Base-by-base conservation (phyloP, 2,113 vertebrate species). In the Platanista minor region DNA sequence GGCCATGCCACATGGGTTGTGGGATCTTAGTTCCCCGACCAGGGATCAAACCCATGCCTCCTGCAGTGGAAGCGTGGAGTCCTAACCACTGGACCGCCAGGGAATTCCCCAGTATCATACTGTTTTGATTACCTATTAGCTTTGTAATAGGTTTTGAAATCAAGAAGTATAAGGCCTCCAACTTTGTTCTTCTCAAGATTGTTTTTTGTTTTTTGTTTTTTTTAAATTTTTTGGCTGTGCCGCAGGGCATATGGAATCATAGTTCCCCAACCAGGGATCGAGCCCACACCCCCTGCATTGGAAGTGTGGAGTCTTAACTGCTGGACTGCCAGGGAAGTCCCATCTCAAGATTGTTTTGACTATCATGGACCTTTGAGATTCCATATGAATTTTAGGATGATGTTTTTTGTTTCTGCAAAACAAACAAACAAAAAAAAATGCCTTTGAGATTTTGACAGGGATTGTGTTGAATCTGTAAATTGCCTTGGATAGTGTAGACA, bases 121-220 rank as follows among this genome's bases (percentile, higher is more conserved):
- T 87, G 36, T 81, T 85, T 84, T 59, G 18, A 77, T 77, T 59
- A 14, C 46, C 46, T 52, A 17, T 12, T 75, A 64, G 59, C 69
- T 90, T 74, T 78, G 61, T 90, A 59, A 67, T 95, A 59, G 43
- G 20, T 91, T 91, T 95, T 78, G 71, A 85, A 91, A 57, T 90
- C 41, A 75, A 61, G 25, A 84, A 67, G 39, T 61, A 18, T 67
- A 69, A 83, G 61, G 23, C 33, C 20, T 90, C 71, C 7, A 91
- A 3, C 72, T 84, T 77, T 85, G 39, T 85, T 75, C 6, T 84
- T 90, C 80, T 90, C 27, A 59, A 78, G 49, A 85, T 78, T 69
- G 49, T 17, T 52, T 52, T 52, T 52, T 69, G 49, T 52, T 52
- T 52, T 43, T 43, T 43, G 43, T 43, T 43, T 43, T 49, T 49